These are phyloP conservation scores for Pleuronectes platessa DNA, from an alignment of 2,113 vertebrate species.

Conservation along the genomic window DNA sequence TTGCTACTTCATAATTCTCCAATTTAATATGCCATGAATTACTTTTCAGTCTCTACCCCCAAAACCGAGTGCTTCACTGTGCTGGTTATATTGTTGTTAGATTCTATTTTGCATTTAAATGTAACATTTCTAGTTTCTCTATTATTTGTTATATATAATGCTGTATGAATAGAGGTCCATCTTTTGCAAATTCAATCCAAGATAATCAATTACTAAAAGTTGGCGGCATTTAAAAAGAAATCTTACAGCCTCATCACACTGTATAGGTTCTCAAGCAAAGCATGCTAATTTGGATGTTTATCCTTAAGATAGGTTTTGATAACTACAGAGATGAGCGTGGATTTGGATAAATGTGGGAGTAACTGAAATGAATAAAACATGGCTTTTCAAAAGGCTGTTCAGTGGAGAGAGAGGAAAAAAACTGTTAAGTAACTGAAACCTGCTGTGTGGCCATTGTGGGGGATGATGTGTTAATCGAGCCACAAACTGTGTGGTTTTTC, in stretches of 20 bases:
- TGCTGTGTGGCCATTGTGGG: conserved; percentile 77
- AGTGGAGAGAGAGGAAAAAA: conserved; percentile 28
- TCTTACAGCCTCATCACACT: conserved; percentile 10
- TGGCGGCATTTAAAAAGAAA: background rate
- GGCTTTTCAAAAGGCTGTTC: conserved; percentile 65
- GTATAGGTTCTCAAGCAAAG: conserved; percentile 30
- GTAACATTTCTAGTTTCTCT: background rate
- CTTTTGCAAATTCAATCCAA: conserved; percentile 32
- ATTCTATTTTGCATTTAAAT: conserved; percentile 45
- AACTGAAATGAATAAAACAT: conserved; percentile 79
- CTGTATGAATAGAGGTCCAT: conserved; percentile 14
- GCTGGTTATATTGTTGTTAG: conserved; percentile 33
- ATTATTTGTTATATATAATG: conserved; percentile 4
- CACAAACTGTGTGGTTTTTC: conserved; percentile 77
- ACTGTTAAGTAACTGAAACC: conserved; percentile 76
- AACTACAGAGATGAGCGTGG: conserved; percentile 61
- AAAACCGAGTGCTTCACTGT: conserved; percentile 43
- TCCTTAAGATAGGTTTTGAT: conserved; percentile 54
- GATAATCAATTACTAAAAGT: conserved; percentile 59
- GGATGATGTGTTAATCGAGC: conserved; percentile 82
- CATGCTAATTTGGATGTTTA: conserved; percentile 59
- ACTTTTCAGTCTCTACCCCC: conserved; percentile 53
- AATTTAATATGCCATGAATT: conserved; percentile 71
- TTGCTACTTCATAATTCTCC: conserved; percentile 75
- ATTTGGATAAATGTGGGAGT: conserved; percentile 69